Base-by-base conservation (phyloP, 1,140 invertebrate genomes). In the Pteromalus puparum region DNA sequence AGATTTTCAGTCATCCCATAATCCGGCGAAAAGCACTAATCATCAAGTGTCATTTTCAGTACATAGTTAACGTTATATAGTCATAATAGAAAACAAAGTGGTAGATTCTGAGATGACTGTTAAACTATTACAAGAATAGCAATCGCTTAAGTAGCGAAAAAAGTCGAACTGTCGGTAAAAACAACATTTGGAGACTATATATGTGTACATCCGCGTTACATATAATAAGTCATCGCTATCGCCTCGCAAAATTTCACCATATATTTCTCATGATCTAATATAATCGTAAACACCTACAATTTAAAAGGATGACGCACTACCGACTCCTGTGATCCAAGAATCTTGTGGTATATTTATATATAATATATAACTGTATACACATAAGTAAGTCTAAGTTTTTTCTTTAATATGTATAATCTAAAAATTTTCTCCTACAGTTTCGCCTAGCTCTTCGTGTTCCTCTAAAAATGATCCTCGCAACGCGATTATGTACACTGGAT, bases 331-430 rank as follows among this genome's bases (percentile, higher is more conserved):
- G 9, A 12, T 28, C 73, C 4, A 38, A 42, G 28, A 75, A 68
- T 28, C 53, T 67, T 68, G 70, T 26, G 30, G 73, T 76, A 70
- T 74, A 74, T 82, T 75, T 85, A 85, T 85, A 81, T 85, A 85
- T 85, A 85, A 85, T 85, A 74, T 81, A 74, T 85, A 81, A 85
- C 79, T 85, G 83, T 85, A 85, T 85, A 85, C 83, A 85, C 53
- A 81, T 81, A 84, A 6, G 34, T 85, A 85, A 81, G 79, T 74
- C 79, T 85, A 85, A 68, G 26, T 65, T 68, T 81, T 30, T 73
- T 73, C 68, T 75, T 77, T 42, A 80, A 81, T 84, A 84, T 85
- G 38, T 81, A 68, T 85, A 85, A 70, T 53, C 67, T 85, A 85
- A 85, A 84, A 85, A 81, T 83, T 86, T 79, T 82, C 61, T 42